Conservation (phyloP, 1,140 invertebrate genomes). For the Drosophila kanapiae region DNA sequence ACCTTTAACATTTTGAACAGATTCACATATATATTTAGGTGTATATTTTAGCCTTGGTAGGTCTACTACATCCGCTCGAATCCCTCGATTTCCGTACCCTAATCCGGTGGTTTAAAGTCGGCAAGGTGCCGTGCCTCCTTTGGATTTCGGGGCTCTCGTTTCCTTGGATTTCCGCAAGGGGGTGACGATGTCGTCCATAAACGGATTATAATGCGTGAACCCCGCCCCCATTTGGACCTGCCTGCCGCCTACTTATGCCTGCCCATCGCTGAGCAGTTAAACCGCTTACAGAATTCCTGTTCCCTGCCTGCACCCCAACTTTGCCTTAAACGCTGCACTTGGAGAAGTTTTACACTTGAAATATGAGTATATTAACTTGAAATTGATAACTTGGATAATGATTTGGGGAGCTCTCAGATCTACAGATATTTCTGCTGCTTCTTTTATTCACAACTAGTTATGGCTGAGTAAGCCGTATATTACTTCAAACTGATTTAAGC, state of each 20-base stretch:
- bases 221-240: neutral
- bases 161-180: conserved; percentile 5
- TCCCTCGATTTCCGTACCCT: neutral
- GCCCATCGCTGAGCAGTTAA: conserved; percentile 48
- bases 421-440: too few species aligned
- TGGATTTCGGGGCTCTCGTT: neutral
- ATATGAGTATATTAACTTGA: too few species aligned
- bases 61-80: neutral
- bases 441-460: too few species aligned
- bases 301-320: conserved; percentile 8
- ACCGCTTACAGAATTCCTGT: conserved; percentile 48
- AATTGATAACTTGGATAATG: too few species aligned
- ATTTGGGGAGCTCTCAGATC: too few species aligned
- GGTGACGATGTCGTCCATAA: conserved; percentile 26
- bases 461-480: too few species aligned
- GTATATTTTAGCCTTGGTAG: neutral
- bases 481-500: too few species aligned
- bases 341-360: neutral
- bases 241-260: conserved; percentile 42
- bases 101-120: neutral
- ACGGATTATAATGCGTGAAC: conserved; percentile 49
- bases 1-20: too few species aligned
- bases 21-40: neutral
- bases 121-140: neutral
- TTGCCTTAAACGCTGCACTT: conserved; percentile 36